Conservation (phyloP, 2,113 vertebrate species). For the Penelope pileata region DNA sequence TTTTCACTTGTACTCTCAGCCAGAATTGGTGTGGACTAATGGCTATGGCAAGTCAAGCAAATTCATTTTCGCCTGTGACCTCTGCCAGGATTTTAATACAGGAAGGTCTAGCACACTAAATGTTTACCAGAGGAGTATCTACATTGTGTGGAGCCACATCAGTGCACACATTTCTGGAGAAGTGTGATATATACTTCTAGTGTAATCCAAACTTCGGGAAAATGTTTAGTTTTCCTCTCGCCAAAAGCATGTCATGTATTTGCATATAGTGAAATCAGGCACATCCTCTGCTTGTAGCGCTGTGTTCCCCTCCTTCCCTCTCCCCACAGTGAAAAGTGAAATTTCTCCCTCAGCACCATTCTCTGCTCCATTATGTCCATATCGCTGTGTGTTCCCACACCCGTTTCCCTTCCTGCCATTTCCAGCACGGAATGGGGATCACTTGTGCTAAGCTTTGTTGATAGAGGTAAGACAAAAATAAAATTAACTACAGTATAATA, state of each 20-base stretch:
- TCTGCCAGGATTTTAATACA: constrained; percentile 46
- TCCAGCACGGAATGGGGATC: constrained; percentile 24
- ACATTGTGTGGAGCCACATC: accelerated
- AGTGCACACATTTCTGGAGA: not conserved
- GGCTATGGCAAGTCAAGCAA: not conserved
- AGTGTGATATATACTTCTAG: not conserved
- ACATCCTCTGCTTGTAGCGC: not conserved
- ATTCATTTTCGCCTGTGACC: constrained; percentile 41
- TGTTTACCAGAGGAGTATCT: not conserved
- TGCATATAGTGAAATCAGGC: not conserved
- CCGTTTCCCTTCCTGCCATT: constrained; percentile 51
- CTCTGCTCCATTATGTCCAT: not conserved
- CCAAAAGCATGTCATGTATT: not conserved
- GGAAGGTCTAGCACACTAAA: not conserved
- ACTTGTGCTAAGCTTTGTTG: constrained; percentile 3
- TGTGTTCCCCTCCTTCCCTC: not conserved
- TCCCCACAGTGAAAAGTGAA: not conserved
- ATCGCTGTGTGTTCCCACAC: not conserved
- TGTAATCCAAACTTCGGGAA: not conserved
- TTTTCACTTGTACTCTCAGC: constrained; percentile 24
- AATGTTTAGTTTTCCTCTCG: not conserved
- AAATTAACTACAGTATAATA: not conserved
- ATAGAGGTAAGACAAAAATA: constrained; percentile 28
- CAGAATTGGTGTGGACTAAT: constrained; percentile 28
- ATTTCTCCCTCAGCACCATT: not conserved